Base-by-base conservation (phyloP, 2,113 vertebrate species). In the Sorex araneus region DNA sequence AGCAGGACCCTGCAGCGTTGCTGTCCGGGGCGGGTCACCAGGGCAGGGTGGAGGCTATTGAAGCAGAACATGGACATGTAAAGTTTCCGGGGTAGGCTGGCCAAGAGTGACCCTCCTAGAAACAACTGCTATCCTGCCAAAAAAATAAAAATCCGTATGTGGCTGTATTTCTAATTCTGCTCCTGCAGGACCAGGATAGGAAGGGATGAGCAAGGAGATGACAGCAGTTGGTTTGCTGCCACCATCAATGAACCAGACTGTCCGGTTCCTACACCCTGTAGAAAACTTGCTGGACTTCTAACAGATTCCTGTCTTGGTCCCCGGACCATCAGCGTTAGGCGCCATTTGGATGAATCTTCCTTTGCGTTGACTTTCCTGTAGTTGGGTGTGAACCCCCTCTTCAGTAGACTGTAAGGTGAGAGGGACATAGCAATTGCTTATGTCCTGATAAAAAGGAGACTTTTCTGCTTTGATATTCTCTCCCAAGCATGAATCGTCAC, bases 311-410 rank as follows among this genome's bases (percentile, higher is more conserved):
- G 4, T 71, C 34, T n/a, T 2, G 7, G 23, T 2, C 21, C 16
- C 21, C 45, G 13, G 21, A 28, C n/a, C 25, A 4, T 15, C 60
- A 83, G 40, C 30, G 54, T 87, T 36, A 7, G 1, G 19, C 1
- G 6, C 63, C 15, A 21, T 64, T 80, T 83, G 43, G 27, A 45
- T 45, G 66, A 79, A 32, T 43, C 40, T 34, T 76, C 23, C 7
- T 94, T 94, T 69, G 84, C 54, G 77, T 89, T 57, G 80, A 40
- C 70, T 93, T 95, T 93, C 36, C 78, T 79, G 92, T 64, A 12
- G 43, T 28, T 63, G 50, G 4, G 6, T 50, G 1, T 40, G 74
- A 32, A 45, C 60, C n/a, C 40, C 45, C 47, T 90, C 71, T 90
- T 89, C 16, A 66, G 66, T 82, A 87, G 79, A 36, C 83, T 23